Percentiles rank a stretch among this genome's conserved stretches.
phyloP scores from a whole-genome alignment of 2,113 vertebrate genomes.

The Pelvicachromis taeniatus region DNA sequence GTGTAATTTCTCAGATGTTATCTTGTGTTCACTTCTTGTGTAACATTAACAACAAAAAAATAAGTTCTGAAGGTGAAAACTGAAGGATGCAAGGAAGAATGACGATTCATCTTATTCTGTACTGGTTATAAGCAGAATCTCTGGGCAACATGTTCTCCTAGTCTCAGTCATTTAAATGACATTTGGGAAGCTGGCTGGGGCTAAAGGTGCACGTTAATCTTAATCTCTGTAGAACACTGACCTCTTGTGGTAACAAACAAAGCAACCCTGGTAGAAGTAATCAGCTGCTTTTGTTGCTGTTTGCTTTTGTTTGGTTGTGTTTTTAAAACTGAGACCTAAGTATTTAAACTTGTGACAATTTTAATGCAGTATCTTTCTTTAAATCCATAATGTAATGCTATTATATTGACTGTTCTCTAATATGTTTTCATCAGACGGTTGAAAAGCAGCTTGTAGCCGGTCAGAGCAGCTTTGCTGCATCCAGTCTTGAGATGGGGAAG shows the following conservation, averaged over 20 bases:
- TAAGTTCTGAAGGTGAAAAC: not conserved
- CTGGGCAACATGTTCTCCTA: not conserved
- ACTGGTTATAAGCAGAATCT: not conserved
- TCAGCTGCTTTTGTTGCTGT: not conserved
- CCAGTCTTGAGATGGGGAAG: conserved; percentile 70
- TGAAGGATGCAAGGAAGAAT: not conserved
- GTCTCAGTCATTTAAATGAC: not conserved
- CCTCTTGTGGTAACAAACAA: conserved; percentile 55
- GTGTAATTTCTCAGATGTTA: not conserved
- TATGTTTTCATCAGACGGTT: conserved; percentile 47
- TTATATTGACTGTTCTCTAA: not conserved
- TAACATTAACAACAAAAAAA: not conserved
- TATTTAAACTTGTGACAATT: not conserved
- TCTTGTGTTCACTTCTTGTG: not conserved
- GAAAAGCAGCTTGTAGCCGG: conserved; percentile 66
- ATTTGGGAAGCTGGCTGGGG: not conserved
- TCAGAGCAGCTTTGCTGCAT: conserved; percentile 65
- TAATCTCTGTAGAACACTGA: conserved; percentile 45
- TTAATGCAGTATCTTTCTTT: not conserved
- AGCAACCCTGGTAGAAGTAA: not conserved
- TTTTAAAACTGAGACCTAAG: not conserved
- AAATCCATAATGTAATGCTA: not conserved
- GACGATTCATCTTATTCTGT: not conserved
- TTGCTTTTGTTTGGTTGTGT: not conserved
- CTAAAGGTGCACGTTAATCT: not conserved